Evolutionary conservation across 2,888 invertebrate genomes (phyloP).

Genomic region (Nephrotoma guestfalica): DNA sequence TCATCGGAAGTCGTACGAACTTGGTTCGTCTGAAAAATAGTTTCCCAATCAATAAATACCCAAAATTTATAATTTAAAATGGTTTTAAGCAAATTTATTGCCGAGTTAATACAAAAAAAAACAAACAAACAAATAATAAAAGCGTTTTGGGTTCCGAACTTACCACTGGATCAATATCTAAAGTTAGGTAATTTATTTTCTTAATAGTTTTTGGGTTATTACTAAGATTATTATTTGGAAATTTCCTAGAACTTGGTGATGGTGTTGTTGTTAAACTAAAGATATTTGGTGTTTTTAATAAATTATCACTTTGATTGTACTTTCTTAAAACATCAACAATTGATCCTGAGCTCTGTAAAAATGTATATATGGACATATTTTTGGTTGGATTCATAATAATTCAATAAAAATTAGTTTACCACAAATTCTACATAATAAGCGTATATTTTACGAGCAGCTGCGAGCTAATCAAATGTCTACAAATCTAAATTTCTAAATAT

Average conservation of each 20-base stretch:
- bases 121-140: constrained; percentile 3
- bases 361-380: neutral
- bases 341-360: constrained; percentile 9
- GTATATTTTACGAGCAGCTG: neutral
- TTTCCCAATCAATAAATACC: neutral
- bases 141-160: constrained; percentile 15
- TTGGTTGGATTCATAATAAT: neutral
- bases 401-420: neutral
- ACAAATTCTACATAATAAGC: neutral
- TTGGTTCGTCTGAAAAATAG: constrained; percentile 37
- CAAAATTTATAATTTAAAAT: constrained; percentile 5
- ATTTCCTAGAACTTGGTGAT: constrained; percentile 11
- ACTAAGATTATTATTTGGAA: constrained; percentile 39
- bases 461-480: neutral
- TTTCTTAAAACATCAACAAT: constrained; percentile 17
- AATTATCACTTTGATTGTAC: constrained; percentile 17
- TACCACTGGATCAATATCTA: constrained; percentile 48
- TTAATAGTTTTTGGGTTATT: constrained; percentile 42
- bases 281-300: constrained; percentile 17
- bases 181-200: constrained; percentile 34
- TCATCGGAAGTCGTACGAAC: constrained; percentile 36
- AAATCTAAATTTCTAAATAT: neutral
- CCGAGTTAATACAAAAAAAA: constrained; percentile 11
- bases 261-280: constrained; percentile 18
- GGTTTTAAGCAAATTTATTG: neutral